phyloP scores from a whole-genome alignment of 2,797 vertebrate species.

The Harpagifer antarcticus region DNA sequence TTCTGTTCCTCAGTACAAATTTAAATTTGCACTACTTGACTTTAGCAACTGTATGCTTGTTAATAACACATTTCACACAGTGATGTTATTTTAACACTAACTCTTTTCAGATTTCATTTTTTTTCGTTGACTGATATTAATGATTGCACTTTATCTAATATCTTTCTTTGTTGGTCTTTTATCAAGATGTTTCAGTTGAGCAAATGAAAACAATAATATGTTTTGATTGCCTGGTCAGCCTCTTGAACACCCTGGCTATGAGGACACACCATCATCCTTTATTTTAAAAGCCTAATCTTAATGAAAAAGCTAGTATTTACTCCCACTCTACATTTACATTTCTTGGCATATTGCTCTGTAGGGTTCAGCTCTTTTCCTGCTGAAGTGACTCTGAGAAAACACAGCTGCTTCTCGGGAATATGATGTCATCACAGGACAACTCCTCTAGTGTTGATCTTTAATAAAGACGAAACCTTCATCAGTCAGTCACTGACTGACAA shows the following conservation, averaged over 20 bases:
- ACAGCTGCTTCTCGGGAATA: slow-evolving; percentile 79
- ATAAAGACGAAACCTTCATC: slow-evolving; percentile 77
- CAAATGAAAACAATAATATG: slow-evolving; percentile 1
- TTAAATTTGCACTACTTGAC: not conserved
- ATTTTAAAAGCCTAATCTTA: slow-evolving; percentile 14
- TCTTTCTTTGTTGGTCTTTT: not conserved
- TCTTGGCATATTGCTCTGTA: slow-evolving; percentile 58
- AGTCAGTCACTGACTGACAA: slow-evolving; percentile 55
- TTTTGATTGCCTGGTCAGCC: slow-evolving; percentile 13
- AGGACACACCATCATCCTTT: slow-evolving; percentile 4
- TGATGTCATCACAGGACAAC: slow-evolving; percentile 81
- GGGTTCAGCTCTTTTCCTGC: slow-evolving; percentile 68
- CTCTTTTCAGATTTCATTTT: too few species aligned
- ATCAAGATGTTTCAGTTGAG: not conserved
- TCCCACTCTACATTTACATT: slow-evolving; percentile 55
- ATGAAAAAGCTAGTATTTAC: slow-evolving; percentile 23
- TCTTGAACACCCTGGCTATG: not conserved
- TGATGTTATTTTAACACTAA: too few species aligned
- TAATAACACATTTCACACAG: not conserved
- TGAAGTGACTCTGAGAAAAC: slow-evolving; percentile 82
- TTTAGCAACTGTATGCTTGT: too few species aligned
- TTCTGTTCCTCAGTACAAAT: not conserved
- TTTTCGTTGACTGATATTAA: not conserved
- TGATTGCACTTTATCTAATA: not conserved
- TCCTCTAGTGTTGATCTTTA: slow-evolving; percentile 79